A percentile compares a stretch with the other conserved stretches of the same genome.
Conservation (phyloP, 2,113 vertebrate species). For the Brachyistius frenatus region DNA sequence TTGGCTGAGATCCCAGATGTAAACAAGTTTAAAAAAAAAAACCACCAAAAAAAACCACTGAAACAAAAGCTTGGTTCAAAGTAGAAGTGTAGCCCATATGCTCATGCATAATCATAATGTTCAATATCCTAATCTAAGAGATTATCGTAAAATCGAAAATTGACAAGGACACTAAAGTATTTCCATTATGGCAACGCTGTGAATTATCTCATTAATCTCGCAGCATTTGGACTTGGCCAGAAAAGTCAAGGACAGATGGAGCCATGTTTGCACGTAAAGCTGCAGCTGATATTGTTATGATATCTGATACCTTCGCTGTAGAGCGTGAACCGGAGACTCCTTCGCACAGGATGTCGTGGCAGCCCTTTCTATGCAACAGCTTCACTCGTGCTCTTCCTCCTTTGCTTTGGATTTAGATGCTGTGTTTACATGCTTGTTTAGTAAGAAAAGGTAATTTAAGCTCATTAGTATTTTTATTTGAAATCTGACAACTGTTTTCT, state of each 20-base stretch:
- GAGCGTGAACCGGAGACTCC: conserved; percentile 18
- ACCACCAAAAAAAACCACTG: background rate
- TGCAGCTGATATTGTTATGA: conserved; percentile 25
- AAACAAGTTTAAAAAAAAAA: conserved; percentile 68
- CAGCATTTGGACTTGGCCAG: conserved; percentile 70
- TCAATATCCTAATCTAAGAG: conserved; percentile 81
- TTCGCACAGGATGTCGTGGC: conserved; percentile 7
- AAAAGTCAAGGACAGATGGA: conserved; percentile 74
- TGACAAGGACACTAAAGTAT: conserved; percentile 77
- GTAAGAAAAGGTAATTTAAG: no score
- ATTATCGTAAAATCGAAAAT: conserved; percentile 78
- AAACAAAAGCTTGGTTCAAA: conserved; percentile 51
- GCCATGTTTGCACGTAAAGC: conserved; percentile 41
- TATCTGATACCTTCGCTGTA: conserved; percentile 28
- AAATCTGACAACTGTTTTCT: conserved; percentile 4
- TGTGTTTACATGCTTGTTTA: no score
- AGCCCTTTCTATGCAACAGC: background rate
- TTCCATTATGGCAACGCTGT: conserved; percentile 68
- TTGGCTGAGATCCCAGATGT: conserved; percentile 71
- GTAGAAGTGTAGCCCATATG: conserved; percentile 70
- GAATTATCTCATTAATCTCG: conserved; percentile 80
- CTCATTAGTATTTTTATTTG: background rate
- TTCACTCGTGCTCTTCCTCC: no score
- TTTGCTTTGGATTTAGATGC: no score
- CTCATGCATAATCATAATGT: conserved; percentile 80